Conservation (phyloP, 2,888 invertebrate genomes). For the Heliconius aoede region DNA sequence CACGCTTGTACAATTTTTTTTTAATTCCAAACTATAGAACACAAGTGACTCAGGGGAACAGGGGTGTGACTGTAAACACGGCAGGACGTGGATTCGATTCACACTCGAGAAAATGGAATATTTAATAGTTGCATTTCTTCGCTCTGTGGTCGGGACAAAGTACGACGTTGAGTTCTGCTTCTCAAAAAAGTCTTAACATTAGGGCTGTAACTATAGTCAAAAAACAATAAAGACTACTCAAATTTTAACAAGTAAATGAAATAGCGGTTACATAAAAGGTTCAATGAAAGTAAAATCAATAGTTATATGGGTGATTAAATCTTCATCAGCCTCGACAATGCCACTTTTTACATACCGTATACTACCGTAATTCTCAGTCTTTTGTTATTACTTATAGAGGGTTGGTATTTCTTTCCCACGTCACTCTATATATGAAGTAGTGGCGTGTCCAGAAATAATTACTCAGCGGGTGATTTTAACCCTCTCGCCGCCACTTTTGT, state of each 20-base stretch:
- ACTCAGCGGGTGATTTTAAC: conserved; percentile 68
- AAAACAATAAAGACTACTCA: not conserved
- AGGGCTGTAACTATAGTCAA: no score
- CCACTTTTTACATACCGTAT: conserved; percentile 29
- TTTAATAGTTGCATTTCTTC: no score
- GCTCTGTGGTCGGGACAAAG: no score
- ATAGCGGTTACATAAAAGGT: conserved; percentile 35
- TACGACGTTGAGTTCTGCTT: no score
- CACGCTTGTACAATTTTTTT: not conserved
- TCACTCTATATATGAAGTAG: conserved; percentile 50
- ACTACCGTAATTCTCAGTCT: conserved; percentile 21
- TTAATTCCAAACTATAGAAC: not conserved
- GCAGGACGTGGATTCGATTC: no score
- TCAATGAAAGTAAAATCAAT: conserved; percentile 40
- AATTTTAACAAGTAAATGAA: not conserved
- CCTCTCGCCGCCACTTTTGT: conserved; percentile 23
- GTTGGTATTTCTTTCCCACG: conserved; percentile 55
- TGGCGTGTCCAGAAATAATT: conserved; percentile 57
- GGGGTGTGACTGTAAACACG: no score
- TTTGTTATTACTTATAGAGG: conserved; percentile 42
- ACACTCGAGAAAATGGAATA: no score
- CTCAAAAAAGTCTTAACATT: no score
- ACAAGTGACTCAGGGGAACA: no score
- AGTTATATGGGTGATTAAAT: conserved; percentile 44
- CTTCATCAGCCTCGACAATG: conserved; percentile 40